These are phyloP conservation scores for Epirrita christyi DNA, from an alignment of 2,888 invertebrate species.

Conservation along the genomic window DNA sequence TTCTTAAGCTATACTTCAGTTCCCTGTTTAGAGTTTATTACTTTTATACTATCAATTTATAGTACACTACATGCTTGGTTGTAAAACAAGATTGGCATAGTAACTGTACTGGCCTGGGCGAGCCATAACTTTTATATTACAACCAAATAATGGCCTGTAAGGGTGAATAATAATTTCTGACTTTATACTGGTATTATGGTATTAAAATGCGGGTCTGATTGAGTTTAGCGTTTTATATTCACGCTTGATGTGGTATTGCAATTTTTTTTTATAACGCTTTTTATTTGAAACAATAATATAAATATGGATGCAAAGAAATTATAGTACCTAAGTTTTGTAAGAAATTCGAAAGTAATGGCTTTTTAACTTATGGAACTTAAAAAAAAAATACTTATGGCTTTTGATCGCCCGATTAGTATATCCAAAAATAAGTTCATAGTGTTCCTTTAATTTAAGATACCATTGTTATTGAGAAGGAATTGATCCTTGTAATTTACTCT, in stretches of 20 bases:
- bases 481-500: too few species aligned
- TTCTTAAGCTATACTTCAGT: conserved; percentile 8
- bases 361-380: too few species aligned
- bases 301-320: too few species aligned
- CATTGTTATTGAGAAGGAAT: too few species aligned
- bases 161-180: conserved; percentile 37
- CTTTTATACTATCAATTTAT: conserved; percentile 47
- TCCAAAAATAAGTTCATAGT: too few species aligned
- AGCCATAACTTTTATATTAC: conserved; percentile 47
- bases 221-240: conserved; percentile 7
- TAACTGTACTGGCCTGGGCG: conserved; percentile 37
- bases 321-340: too few species aligned
- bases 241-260: neutral
- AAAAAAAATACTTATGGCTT: too few species aligned
- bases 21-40: conserved; percentile 37
- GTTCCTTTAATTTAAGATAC: too few species aligned
- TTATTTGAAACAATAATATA: neutral
- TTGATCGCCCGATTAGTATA: too few species aligned
- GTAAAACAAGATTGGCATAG: conserved; percentile 45
- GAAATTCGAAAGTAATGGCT: too few species aligned
- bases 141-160: conserved; percentile 44
- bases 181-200: conserved; percentile 30
- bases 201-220: conserved; percentile 18
- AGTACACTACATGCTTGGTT: conserved; percentile 41
- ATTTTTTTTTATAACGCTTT: neutral